Base-by-base conservation (phyloP, 2,113 vertebrate genomes). In the Sinocyclocheilus grahami region DNA sequence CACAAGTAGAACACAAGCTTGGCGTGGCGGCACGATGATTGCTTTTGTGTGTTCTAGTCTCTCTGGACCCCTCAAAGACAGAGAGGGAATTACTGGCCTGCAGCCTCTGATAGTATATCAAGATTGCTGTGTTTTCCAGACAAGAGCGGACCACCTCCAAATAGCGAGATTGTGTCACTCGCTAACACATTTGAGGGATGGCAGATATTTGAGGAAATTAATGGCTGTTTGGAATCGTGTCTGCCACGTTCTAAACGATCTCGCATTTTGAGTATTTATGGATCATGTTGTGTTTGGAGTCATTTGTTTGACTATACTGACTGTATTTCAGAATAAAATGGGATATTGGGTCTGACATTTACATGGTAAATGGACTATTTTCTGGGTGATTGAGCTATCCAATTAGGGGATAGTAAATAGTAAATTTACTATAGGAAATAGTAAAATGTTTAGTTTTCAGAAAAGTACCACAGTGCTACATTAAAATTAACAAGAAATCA, bases 21-120 rank as follows among this genome's bases (percentile, higher is more conserved):
- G 89, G 87, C 78, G 87, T 92, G 89, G 90, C 91, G 90, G 82
- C n/a, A 18, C 90, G 89, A 94, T 88, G 91, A 94, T 93, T 92
- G 90, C 91, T 89, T 87, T 90, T 86, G 91, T 89, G 89, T 89
- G 89, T 91, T 92, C 82, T n/a, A 83, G 87, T 93, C 92, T 94
- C 91, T 51, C 5, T 42, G 86, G 91, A 90, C 88, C 83, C 88
- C 88, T 77, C 58, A 92, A 65, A 89, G 92, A 90, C 89, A 92
- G 87, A 90, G 87, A 88, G 85, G 87, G 92, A 85, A 89, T 91
- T 90, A 89, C 89, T 90, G 93, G 89, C 94, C 90, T 90, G 80
- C 89, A 90, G 85, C 72, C 75, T 89, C 20, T 85, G 90, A 93
- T 92, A 93, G 90, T 92, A 91, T 89, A 88, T 91, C 88, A 90